These are phyloP conservation scores for Chrysocyon brachyurus DNA, from an alignment of 2,797 vertebrate species.

Conservation along the genomic window DNA sequence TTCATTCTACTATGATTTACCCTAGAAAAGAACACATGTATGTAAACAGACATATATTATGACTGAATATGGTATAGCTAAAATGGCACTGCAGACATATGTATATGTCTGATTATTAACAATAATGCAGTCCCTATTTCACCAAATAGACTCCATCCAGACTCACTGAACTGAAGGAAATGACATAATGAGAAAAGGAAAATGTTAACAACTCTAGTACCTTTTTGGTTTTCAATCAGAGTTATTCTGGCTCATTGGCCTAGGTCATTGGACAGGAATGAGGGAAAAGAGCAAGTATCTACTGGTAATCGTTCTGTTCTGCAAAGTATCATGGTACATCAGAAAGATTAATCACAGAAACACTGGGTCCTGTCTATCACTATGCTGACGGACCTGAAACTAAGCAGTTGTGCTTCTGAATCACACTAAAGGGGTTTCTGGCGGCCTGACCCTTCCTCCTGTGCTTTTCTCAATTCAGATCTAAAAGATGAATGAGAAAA, in stretches of 20 bases:
- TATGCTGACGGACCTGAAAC: slow-evolving; percentile 62
- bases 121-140: background rate
- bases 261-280: slow-evolving; percentile 65
- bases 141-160: slow-evolving; percentile 9
- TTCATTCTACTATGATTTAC: background rate
- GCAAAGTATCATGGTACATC: slow-evolving; percentile 62
- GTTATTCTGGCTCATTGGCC: slow-evolving; percentile 72
- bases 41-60: background rate
- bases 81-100: background rate
- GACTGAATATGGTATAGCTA: background rate
- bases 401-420: slow-evolving; percentile 63
- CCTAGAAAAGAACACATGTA: background rate
- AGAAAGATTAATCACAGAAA: slow-evolving; percentile 75
- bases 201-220: slow-evolving; percentile 14
- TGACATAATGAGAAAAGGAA: slow-evolving; percentile 12
- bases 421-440: slow-evolving; percentile 16
- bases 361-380: slow-evolving; percentile 44
- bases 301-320: slow-evolving; percentile 68
- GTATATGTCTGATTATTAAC: background rate
- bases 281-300: slow-evolving; percentile 63
- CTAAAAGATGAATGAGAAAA: slow-evolving; percentile 50
- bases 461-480: background rate
- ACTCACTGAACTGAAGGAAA: slow-evolving; percentile 55
- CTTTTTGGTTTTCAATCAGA: slow-evolving; percentile 63
- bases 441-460: background rate